Evolutionary conservation across 2,888 invertebrate genomes (phyloP).

Genomic region (Drosophila mayaguana): DNA sequence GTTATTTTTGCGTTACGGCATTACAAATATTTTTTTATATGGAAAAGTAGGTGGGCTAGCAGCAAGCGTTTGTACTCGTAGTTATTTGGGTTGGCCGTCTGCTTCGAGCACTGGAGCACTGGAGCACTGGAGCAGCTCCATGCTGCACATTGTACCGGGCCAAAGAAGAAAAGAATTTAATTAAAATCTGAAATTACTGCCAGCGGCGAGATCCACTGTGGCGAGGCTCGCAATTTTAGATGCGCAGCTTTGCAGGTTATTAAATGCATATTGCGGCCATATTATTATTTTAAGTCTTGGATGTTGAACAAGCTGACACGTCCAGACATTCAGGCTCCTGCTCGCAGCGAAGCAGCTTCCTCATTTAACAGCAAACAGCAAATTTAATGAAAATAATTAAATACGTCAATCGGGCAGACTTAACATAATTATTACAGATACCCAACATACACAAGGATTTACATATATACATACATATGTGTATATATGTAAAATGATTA

Average conservation of each 20-base stretch:
- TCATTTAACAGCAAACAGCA: slow-evolving; percentile 20
- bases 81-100: slow-evolving; percentile 44
- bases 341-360: neutral
- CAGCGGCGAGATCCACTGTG: slow-evolving; percentile 56
- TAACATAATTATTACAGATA: slow-evolving; percentile 50
- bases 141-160: slow-evolving; percentile 40
- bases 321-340: slow-evolving; percentile 13
- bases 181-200: slow-evolving; percentile 77
- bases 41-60: slow-evolving; percentile 6
- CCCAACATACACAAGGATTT: neutral
- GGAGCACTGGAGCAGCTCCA: slow-evolving; percentile 18
- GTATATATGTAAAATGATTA: slow-evolving; percentile 37
- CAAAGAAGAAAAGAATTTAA: slow-evolving; percentile 74
- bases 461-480: neutral
- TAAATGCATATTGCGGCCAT: slow-evolving; percentile 53
- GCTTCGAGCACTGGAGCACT: slow-evolving; percentile 49
- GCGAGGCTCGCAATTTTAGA: slow-evolving; percentile 66
- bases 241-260: slow-evolving; percentile 49
- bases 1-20: slow-evolving; percentile 40
- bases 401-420: slow-evolving; percentile 12
- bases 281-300: slow-evolving; percentile 36
- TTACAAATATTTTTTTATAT: slow-evolving; percentile 59
- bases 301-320: slow-evolving; percentile 21
- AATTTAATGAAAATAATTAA: slow-evolving; percentile 44
- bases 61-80: slow-evolving; percentile 11